Base-by-base conservation (phyloP, 2,888 invertebrate genomes). In the Dendrolimus pini region DNA sequence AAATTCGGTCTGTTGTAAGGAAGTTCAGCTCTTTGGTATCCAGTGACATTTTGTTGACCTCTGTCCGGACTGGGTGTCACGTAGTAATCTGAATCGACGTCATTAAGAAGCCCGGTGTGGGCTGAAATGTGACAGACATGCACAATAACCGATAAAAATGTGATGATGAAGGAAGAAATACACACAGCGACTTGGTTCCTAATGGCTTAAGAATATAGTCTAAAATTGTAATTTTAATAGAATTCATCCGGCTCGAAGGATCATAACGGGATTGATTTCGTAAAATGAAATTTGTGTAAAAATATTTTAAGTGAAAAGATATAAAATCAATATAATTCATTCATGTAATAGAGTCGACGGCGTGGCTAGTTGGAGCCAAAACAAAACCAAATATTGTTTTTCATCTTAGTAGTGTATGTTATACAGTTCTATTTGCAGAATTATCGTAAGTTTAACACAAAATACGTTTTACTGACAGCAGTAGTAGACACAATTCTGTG, bases 1-100 rank as follows among this genome's bases (percentile, higher is more conserved):
- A 77, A 57, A 6, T 67, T 66, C 0, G 77, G 61, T 1, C 83
- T 65, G 69, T 82, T 80, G 71, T 83, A 85, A 0, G 82, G 77
- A 7, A 75, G 47, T 58, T 83, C 84, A 0, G 80, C 78, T 1
- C 82, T 68, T 55, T 83, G 81, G 72, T 85, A 88, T n/a, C 73
- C 76, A 8, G 72, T 57, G n/a, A 56, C 53, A 52, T 62, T 62
- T 0, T 67, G 66, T 7, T 68, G 70, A 66, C n/a, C 65, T 41
- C 85, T 76, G 9, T 83, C 83, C 6, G 85, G 84, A 41, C 86
- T 86, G 55, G 91, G 83, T 9, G 85, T 79, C n/a, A 92, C 93
- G 73, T 94, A 94, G 76, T 94, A 94, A 61, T 95, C 95, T 73
- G 93, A 92, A 64, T 96, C 96, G 52, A 94, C 94, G 82, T 96